Percentiles rank a stretch among this genome's conserved stretches.
phyloP scores from a whole-genome alignment of 1,140 invertebrate species.

The Caenorhabditis elegans region DNA sequence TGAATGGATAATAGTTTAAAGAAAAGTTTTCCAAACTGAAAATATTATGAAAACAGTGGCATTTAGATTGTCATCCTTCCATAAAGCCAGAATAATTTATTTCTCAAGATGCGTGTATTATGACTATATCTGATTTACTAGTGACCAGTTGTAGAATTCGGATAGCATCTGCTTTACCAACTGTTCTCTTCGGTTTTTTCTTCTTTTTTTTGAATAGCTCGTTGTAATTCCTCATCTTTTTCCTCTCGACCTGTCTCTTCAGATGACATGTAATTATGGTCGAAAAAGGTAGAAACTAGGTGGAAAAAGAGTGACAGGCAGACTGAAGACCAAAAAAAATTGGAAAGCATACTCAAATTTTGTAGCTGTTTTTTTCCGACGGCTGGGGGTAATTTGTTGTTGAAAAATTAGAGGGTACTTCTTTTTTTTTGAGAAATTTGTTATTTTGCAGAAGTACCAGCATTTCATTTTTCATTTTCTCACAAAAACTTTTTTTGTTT shows the following conservation, averaged over 20 bases:
- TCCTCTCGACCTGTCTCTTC: background rate
- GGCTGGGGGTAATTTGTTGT: too few species aligned
- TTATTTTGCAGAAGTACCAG: too few species aligned
- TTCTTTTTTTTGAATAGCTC: background rate
- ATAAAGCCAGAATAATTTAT: too few species aligned
- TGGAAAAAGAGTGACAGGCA: background rate
- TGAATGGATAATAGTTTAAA: too few species aligned
- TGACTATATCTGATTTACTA: background rate
- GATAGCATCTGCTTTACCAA: background rate
- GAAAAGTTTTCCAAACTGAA: too few species aligned
- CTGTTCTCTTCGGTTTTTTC: background rate
- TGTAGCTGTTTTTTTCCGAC: background rate
- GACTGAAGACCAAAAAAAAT: background rate
- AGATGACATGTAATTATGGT: slow-evolving; percentile 7
- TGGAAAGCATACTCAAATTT: background rate
- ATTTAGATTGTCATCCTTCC: too few species aligned
- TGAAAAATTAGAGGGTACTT: too few species aligned
- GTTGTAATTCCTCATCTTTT: background rate
- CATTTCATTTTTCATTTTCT: too few species aligned
- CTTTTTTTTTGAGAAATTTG: too few species aligned
- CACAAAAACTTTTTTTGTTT: too few species aligned
- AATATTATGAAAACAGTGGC: too few species aligned
- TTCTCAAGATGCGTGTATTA: background rate
- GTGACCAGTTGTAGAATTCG: background rate
- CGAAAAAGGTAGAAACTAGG: background rate